These are phyloP conservation scores for Oryzias javanicus DNA, from an alignment of 2,113 vertebrate species.

Conservation along the genomic window DNA sequence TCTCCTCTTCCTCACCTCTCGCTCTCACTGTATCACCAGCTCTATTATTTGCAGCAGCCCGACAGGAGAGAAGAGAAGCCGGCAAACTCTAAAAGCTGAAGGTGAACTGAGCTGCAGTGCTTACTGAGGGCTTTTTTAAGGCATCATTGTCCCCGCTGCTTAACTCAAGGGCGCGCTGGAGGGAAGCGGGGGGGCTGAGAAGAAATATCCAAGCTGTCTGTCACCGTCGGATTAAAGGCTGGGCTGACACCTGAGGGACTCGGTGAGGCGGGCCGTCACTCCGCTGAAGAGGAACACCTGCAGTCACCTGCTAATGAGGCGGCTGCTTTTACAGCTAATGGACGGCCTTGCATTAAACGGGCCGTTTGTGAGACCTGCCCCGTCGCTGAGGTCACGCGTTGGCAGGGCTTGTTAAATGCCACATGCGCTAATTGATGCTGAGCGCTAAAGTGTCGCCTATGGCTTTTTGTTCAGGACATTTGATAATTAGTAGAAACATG, in stretches of 20 bases:
- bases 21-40: conserved; percentile 10
- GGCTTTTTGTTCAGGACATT: no score
- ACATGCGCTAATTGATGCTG: neutral
- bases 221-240: conserved; percentile 34
- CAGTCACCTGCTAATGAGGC: conserved; percentile 39
- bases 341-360: neutral
- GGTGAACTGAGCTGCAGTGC: conserved; percentile 40
- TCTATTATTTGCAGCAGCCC: conserved; percentile 10
- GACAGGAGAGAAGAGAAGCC: conserved; percentile 13
- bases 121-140: conserved; percentile 17
- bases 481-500: no score
- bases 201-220: conserved; percentile 19
- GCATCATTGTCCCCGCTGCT: conserved; percentile 15
- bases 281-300: conserved; percentile 45
- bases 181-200: conserved; percentile 4
- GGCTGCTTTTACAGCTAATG: conserved; percentile 8
- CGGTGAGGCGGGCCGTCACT: conserved; percentile 44
- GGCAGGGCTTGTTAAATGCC: conserved; percentile 31
- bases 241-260: conserved; percentile 39
- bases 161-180: conserved; percentile 37
- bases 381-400: conserved; percentile 21
- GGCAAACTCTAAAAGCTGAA: conserved; percentile 43
- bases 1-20: conserved; percentile 25
- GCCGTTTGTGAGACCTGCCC: conserved; percentile 5
- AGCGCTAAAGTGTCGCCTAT: no score